Evolutionary conservation across 2,888 invertebrate genomes (phyloP), one percentile per base, ranked within the genome.

Genomic region (Drosophila anomalipes): DNA sequence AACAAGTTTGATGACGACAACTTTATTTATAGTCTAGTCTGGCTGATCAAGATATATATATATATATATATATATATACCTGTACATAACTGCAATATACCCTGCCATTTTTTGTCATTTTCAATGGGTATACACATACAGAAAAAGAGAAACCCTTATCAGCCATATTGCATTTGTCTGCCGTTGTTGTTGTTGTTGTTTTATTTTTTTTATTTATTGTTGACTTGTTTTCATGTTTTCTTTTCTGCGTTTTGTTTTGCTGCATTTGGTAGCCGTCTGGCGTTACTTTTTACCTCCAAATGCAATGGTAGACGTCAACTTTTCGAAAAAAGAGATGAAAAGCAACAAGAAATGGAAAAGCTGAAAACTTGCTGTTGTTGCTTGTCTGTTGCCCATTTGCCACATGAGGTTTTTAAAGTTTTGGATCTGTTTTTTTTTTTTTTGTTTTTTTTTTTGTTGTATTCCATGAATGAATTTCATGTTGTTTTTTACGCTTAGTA

Each of bases 101-200:
- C 26, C 26, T 16, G 26, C 16, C 16, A 26, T 16, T 26, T 26
- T 14, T 47, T 9, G 16, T 2, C 0, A 26, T 9, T 47, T 16
- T 47, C 10, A 26, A 26, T 47, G 47, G 16, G 47, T 26, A 28
- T 26, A 47, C 22, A 47, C 12, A 47, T 47, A 37, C 12, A 28
- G 19, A 28, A 84, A 85, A 85, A 85, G 86, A 88, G 88, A 88
- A 85, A 86, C 84, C 84, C 88, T 85, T 74, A 58, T 47, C 56
- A 71, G 64, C 60, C 62, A 75, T 39, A 57, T 62, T 81, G 81
- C 69, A 78, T 60, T 66, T 59, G 51, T 39, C 30, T 54, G 56
- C 53, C 22, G 32, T 72, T 74, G 62, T 74, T 56, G 74, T 61
- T 70, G 68, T 53, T 49, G 56, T 49, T 60, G 41, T 22, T 22